Conservation (phyloP, 2,797 vertebrate genomes). For the Phalanger gymnotis region DNA sequence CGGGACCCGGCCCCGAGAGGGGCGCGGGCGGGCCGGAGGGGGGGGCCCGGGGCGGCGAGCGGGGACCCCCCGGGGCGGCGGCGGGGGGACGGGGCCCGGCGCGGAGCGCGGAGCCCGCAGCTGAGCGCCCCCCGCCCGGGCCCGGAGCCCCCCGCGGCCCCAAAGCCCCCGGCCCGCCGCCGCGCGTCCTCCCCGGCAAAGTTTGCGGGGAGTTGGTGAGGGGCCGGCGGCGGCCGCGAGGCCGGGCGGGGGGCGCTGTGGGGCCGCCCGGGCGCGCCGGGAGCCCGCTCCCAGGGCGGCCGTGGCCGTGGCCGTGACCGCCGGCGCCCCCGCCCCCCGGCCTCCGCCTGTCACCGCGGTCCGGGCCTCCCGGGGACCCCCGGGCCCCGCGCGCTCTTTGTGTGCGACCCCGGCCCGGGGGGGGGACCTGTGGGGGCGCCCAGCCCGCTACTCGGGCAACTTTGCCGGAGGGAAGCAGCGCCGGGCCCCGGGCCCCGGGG, state of each 20-base stretch:
- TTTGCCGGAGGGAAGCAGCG: not conserved
- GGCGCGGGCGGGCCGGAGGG: conserved; percentile 69
- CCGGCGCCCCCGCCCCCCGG: conserved; percentile 11
- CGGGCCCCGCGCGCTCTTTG: not conserved
- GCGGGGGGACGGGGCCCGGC: conserved; percentile 79
- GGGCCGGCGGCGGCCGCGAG: conserved; percentile 76
- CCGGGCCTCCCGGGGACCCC: conserved; percentile 33
- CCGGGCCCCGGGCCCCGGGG: not conserved
- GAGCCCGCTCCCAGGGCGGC: conserved; percentile 26
- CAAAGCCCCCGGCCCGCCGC: conserved; percentile 67
- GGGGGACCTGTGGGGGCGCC: not conserved
- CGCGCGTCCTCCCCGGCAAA: conserved; percentile 75
- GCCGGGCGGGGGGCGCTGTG: conserved; percentile 84
- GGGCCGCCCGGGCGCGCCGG: conserved; percentile 77
- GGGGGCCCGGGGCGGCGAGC: conserved; percentile 54
- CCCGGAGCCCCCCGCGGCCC: conserved; percentile 65
- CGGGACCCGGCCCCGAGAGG: conserved; percentile 74
- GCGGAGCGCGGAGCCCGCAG: conserved; percentile 74
- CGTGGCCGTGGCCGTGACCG: conserved; percentile 26
- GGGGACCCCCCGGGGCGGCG: conserved; percentile 51
- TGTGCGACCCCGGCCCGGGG: not conserved
- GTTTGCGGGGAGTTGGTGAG: conserved; percentile 80
- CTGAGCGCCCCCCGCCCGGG: conserved; percentile 51
- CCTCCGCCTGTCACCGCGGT: conserved; percentile 21
- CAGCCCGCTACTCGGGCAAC: not conserved